Evolutionary conservation across 2,797 vertebrate species (phyloP).

Genomic region (Xiphorhynchus erythropygius): DNA sequence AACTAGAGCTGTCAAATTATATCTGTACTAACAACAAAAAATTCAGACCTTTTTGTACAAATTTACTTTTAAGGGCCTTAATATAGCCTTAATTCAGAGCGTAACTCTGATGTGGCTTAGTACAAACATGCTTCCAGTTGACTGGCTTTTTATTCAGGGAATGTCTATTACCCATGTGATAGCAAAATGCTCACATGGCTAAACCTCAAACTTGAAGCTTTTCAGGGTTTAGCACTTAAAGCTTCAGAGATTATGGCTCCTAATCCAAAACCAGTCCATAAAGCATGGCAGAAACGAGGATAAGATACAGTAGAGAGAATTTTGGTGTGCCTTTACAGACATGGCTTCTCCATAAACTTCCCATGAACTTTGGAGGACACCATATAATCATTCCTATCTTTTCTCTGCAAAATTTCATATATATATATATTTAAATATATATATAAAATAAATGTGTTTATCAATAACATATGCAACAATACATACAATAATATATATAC

Average conservation of each 20-base stretch:
- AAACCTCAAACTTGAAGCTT: background rate
- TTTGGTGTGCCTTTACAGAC: background rate
- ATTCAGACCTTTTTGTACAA: background rate
- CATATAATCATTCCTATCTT: background rate
- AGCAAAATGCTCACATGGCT: constrained; percentile 16
- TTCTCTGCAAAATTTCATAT: background rate
- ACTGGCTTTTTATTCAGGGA: background rate
- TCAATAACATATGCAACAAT: background rate
- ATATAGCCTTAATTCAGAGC: background rate
- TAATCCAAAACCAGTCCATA: background rate
- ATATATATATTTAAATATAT: background rate
- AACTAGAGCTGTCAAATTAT: constrained; percentile 1
- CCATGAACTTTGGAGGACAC: background rate
- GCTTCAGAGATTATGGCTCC: background rate
- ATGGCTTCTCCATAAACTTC: background rate
- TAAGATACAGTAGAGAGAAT: background rate
- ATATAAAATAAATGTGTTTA: background rate
- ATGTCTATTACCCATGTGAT: constrained; percentile 25
- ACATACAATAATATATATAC: background rate
- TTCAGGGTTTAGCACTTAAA: background rate
- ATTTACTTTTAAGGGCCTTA: background rate
- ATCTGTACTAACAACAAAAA: background rate
- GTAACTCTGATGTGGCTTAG: constrained; percentile 33
- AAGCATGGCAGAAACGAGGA: background rate
- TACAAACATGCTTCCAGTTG: background rate